Evolutionary conservation across 2,888 invertebrate genomes (phyloP).

Genomic region (Hyppa rectilinea): DNA sequence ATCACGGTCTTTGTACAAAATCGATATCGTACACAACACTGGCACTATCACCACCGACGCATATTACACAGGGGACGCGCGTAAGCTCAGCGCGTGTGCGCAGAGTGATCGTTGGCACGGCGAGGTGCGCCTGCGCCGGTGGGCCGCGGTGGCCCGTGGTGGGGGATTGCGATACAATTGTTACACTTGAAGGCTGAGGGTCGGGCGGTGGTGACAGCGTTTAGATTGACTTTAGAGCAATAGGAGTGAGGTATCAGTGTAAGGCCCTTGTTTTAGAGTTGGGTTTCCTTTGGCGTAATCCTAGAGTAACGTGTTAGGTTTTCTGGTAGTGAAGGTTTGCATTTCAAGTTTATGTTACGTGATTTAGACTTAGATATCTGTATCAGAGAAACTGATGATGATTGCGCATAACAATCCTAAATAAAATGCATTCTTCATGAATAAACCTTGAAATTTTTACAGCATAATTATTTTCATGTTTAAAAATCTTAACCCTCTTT

Average conservation of each 20-base stretch:
- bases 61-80: slow-evolving; percentile 85
- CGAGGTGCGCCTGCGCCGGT: slow-evolving; percentile 63
- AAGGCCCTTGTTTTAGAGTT: slow-evolving; percentile 37
- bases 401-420: background rate
- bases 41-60: slow-evolving; percentile 87
- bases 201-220: slow-evolving; percentile 59
- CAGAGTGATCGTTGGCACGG: slow-evolving; percentile 75
- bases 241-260: slow-evolving; percentile 20
- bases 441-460: background rate
- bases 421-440: background rate
- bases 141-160: slow-evolving; percentile 70
- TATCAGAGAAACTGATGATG: background rate
- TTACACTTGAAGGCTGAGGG: slow-evolving; percentile 73
- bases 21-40: slow-evolving; percentile 84
- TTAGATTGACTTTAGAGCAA: slow-evolving; percentile 48
- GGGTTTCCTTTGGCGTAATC: slow-evolving; percentile 24
- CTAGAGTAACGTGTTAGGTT: slow-evolving; percentile 1
- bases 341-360: slow-evolving; percentile 15
- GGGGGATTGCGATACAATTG: slow-evolving; percentile 78
- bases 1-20: slow-evolving; percentile 75
- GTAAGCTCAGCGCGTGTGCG: slow-evolving; percentile 86
- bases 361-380: background rate
- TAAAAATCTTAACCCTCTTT: background rate
- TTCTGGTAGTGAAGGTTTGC: slow-evolving; percentile 26
- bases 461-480: too few species aligned